Evolutionary conservation across 2,113 vertebrate species (phyloP).

Genomic region (Myotis yumanensis): DNA sequence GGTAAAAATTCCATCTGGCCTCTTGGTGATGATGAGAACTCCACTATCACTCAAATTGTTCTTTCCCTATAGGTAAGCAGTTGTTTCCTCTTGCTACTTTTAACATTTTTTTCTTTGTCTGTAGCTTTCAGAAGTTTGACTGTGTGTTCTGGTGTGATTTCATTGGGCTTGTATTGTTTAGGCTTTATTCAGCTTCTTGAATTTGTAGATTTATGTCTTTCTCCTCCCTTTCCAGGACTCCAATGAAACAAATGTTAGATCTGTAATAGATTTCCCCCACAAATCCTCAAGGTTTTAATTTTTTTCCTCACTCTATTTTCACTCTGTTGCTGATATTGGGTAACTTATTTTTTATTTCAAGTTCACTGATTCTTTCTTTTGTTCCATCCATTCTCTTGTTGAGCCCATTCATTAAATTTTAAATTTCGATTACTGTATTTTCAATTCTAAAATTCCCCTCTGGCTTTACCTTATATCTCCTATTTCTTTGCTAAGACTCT

Average conservation of each 20-base stretch:
- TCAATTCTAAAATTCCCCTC: background rate
- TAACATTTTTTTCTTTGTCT: background rate
- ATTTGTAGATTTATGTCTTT: slow-evolving; percentile 12
- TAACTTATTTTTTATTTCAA: background rate
- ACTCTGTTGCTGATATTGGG: background rate
- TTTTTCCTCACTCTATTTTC: background rate
- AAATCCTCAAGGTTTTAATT: background rate
- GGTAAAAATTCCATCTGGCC: background rate
- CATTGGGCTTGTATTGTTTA: background rate
- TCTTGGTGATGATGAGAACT: background rate
- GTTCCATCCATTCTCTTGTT: background rate
- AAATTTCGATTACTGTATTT: background rate
- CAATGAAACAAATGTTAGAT: background rate
- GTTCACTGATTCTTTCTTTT: background rate
- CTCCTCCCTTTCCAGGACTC: background rate
- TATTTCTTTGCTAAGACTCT: background rate
- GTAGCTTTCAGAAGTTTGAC: background rate
- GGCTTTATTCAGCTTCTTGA: background rate
- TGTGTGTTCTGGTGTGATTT: background rate
- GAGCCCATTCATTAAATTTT: background rate
- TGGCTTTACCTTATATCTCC: background rate
- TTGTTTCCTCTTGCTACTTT: background rate
- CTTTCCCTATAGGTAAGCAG: background rate
- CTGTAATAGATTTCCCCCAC: background rate
- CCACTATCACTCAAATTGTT: background rate